These are phyloP conservation scores for Lethenteron reissneri DNA, from an alignment of 2,113 vertebrate species.

Conservation along the genomic window DNA sequence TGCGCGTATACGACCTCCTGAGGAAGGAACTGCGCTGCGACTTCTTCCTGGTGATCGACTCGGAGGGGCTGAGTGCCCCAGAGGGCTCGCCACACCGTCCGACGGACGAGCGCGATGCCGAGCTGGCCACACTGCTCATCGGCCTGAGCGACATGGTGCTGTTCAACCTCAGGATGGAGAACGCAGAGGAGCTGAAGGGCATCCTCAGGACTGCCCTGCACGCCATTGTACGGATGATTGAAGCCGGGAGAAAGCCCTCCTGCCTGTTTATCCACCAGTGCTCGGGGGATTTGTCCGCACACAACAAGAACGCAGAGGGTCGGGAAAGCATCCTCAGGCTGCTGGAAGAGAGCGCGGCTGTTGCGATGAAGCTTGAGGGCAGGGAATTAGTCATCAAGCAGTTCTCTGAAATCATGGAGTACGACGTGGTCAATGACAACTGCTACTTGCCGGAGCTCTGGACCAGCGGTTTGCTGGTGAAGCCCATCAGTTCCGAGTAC, in stretches of 20 bases:
- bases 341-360: slow-evolving; percentile 16
- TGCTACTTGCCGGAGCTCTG: slow-evolving; percentile 26
- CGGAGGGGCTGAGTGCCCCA: slow-evolving; percentile 5
- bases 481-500: slow-evolving; percentile 22
- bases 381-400: background rate
- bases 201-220: slow-evolving; percentile 28
- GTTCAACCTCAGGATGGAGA: slow-evolving; percentile 21
- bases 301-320: slow-evolving; percentile 14
- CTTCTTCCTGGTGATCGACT: slow-evolving; percentile 14
- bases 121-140: slow-evolving; percentile 18
- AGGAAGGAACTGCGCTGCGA: slow-evolving; percentile 10
- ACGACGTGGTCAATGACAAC: slow-evolving; percentile 19
- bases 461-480: slow-evolving; percentile 28
- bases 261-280: slow-evolving; percentile 19
- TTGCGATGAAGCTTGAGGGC: slow-evolving; percentile 15
- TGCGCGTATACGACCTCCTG: background rate
- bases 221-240: slow-evolving; percentile 29
- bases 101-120: slow-evolving; percentile 15
- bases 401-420: slow-evolving; percentile 26
- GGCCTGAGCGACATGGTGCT: slow-evolving; percentile 17
- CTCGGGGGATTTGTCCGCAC: slow-evolving; percentile 9
- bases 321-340: slow-evolving; percentile 17
- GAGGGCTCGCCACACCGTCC: slow-evolving; percentile 1
- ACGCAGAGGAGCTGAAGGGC: slow-evolving; percentile 19
- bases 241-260: slow-evolving; percentile 16